Evolutionary conservation across 1,140 invertebrate genomes (phyloP), one percentile per base, ranked within the genome.

Genomic region (Drosophila melanogaster): DNA sequence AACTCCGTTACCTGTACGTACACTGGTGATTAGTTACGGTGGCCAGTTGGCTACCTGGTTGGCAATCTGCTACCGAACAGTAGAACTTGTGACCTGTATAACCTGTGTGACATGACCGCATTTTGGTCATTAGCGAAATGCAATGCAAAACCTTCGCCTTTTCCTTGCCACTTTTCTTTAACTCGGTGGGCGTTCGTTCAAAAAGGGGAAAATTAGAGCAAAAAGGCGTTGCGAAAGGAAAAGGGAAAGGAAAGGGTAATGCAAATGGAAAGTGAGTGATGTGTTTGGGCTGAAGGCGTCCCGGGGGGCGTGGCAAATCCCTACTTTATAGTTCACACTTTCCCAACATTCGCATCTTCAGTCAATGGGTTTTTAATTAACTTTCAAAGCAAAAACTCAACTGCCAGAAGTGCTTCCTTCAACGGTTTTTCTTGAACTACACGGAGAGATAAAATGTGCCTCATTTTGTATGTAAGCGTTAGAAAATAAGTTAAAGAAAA

Each of bases 311-410:
- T 60, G 37, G 49, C 58, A 62, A 61, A 72, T 73, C 69, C 69
- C 30, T 10, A 17, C 47, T 54, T 30, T 24, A 10, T 10, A 57
- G 26, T 70, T 56, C 50, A 74, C 71, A 74, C 71, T 50, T 54
- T 15, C 22, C 24, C 33, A 57, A 19, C 47, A 33, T 44, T 33
- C 38, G 69, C 54, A 54, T 17, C 40, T 35, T 26, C 24, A 11
- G 35, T 73, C 59, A 75, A 75, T 75, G 70, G 15, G 72, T 75
- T 75, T 75, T 75, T 75, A 75, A 75, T 75, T 75, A 75, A 75
- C 71, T 75, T 75, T 75, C 53, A 75, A 55, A 76, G 71, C 71
- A 70, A 57, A 57, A 70, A 70, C 59, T 60, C 54, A 60, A 33
- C 19, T 56, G 35, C 12, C 55, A 51, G 14, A 30, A 26, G 35